Conservation (phyloP, 2,888 invertebrate genomes). For the Epinotia nisella region DNA sequence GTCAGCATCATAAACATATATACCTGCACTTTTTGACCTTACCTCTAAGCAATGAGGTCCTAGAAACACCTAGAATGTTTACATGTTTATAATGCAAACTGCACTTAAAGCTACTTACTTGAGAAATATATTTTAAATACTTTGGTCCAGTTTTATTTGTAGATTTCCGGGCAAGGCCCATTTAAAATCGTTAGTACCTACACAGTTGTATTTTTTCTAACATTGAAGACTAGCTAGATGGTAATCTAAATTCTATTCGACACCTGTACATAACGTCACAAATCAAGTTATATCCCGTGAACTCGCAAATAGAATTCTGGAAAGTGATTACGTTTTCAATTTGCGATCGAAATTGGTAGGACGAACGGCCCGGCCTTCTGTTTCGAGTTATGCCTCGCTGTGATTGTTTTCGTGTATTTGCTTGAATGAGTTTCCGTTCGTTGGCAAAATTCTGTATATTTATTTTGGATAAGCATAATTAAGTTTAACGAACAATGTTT, state of each 20-base stretch:
- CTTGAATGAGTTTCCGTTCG: conserved; percentile 52
- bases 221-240: not conserved
- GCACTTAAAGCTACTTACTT: too few relatives aligned
- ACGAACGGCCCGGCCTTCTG: conserved; percentile 58
- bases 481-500: not conserved
- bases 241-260: conserved; percentile 23
- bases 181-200: not conserved
- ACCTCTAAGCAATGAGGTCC: too few relatives aligned
- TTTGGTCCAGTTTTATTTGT: too few relatives aligned
- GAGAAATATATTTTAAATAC: too few relatives aligned
- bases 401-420: conserved; percentile 65
- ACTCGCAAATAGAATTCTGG: conserved; percentile 74
- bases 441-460: conserved; percentile 45
- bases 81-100: too few relatives aligned
- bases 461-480: conserved; percentile 28
- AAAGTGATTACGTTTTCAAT: conserved; percentile 81
- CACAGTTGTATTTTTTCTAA: not conserved
- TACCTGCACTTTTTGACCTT: too few relatives aligned
- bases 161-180: not conserved
- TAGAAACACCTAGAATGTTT: too few relatives aligned
- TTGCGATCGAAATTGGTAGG: conserved; percentile 78
- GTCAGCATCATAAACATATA: too few relatives aligned
- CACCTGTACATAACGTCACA: conserved; percentile 49
- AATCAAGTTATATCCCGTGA: conserved; percentile 69
- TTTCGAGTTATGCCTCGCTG: conserved; percentile 54